phyloP scores from a whole-genome alignment of 1,140 invertebrate species.

The Leptopilina clavipes region DNA sequence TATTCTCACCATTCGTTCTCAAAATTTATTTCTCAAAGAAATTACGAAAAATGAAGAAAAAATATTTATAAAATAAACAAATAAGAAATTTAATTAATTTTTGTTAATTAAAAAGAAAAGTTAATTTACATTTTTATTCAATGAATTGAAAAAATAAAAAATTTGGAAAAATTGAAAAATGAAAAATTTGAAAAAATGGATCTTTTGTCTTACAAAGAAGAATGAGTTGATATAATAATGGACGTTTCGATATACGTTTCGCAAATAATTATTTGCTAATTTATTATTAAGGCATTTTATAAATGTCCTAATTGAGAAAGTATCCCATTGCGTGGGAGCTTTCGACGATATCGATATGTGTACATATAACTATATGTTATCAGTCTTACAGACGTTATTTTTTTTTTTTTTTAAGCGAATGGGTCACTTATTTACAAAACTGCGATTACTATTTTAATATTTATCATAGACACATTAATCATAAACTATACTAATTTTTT shows the following conservation, averaged over 20 bases:
- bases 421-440: constrained; percentile 24
- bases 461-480: constrained; percentile 8
- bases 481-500: not conserved
- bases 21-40: not conserved
- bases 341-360: constrained; percentile 31
- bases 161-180: not conserved
- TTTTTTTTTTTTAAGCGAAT: constrained; percentile 5
- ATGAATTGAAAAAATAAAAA: too few relatives aligned
- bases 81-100: too few relatives aligned
- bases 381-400: constrained; percentile 27
- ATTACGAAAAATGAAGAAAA: not conserved
- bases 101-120: too few relatives aligned
- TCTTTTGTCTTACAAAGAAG: too few relatives aligned
- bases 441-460: not conserved
- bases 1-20: not conserved
- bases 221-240: not conserved
- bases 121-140: too few relatives aligned
- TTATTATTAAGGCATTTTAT: constrained; percentile 31
- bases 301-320: constrained; percentile 25
- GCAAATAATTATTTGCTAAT: constrained; percentile 3
- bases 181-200: not conserved
- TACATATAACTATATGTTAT: constrained; percentile 9
- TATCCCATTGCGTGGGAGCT: not conserved
- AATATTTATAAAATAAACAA: too few relatives aligned
- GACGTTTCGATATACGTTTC: constrained; percentile 27